These are phyloP conservation scores for Corapipo altera DNA, from an alignment of 2,113 vertebrate species.

Conservation along the genomic window DNA sequence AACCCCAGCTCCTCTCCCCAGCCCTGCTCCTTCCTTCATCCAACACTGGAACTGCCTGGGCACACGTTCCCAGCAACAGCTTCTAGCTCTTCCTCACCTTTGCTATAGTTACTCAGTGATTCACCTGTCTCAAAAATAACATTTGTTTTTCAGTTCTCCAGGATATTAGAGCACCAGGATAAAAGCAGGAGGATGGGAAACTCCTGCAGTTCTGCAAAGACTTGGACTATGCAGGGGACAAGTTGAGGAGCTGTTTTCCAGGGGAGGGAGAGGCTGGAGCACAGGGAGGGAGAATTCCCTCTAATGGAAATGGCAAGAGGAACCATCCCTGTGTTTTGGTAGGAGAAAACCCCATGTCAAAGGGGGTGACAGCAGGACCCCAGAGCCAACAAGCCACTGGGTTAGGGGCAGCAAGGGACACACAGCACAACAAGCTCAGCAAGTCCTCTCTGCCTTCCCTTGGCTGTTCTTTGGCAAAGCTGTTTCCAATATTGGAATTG, in stretches of 20 bases:
- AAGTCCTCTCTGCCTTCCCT: background rate
- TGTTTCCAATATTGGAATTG: constrained; percentile 48
- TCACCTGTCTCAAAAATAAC: background rate
- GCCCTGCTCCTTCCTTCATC: background rate
- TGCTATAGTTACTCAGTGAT: background rate
- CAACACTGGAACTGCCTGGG: accelerated
- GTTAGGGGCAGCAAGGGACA: background rate
- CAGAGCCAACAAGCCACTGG: background rate
- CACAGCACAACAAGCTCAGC: background rate
- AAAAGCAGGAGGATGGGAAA: background rate
- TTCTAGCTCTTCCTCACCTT: background rate
- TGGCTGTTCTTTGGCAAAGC: background rate
- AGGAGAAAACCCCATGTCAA: accelerated
- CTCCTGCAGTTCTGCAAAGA: background rate
- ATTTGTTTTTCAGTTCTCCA: background rate
- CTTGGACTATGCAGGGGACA: background rate
- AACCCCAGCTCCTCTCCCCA: background rate
- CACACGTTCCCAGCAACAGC: background rate
- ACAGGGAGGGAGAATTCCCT: background rate
- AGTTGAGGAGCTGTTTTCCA: background rate
- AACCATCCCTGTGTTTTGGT: background rate
- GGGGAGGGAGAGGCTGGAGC: background rate
- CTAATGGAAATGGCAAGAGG: accelerated
- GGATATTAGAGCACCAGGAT: background rate
- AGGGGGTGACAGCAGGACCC: background rate